Percentiles rank a stretch among this genome's conserved stretches.
These are phyloP conservation scores for Hycleus cichorii DNA, from an alignment of 1,140 invertebrate species.

Conservation along the genomic window DNA sequence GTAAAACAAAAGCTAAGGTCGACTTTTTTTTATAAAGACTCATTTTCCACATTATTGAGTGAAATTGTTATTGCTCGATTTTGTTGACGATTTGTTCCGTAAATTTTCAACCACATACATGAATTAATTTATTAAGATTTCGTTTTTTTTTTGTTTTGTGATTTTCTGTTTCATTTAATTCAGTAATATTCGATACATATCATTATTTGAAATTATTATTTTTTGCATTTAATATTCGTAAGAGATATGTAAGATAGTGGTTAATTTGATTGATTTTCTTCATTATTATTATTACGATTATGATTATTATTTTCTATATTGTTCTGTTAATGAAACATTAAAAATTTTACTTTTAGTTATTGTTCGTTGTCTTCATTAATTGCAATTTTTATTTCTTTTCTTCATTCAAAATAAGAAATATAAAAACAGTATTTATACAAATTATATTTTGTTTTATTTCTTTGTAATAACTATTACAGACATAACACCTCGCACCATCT, in stretches of 20 bases:
- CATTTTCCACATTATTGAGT: background rate
- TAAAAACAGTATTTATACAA: conserved; percentile 20
- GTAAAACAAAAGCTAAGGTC: background rate
- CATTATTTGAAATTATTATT: conserved; percentile 10
- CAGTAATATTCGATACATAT: conserved; percentile 17
- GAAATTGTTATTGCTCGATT: too few relatives aligned
- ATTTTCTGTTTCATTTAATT: conserved; percentile 7
- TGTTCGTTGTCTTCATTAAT: conserved; percentile 2
- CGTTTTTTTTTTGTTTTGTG: background rate
- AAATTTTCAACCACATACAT: background rate
- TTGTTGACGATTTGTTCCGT: too few relatives aligned
- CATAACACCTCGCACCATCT: conserved; percentile 5
- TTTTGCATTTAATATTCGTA: conserved; percentile 15
- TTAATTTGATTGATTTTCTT: background rate
- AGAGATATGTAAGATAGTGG: conserved; percentile 1
- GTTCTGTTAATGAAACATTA: conserved; percentile 6
- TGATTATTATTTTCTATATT: conserved; percentile 10
- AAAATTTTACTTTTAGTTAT: conserved; percentile 9
- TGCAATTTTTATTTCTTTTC: conserved; percentile 5
- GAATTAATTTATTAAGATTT: conserved; percentile 5
- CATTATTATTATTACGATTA: conserved; percentile 2
- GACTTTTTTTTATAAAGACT: background rate
- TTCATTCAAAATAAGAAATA: conserved; percentile 8
- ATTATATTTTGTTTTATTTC: conserved; percentile 14
- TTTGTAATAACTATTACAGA: background rate